Evolutionary conservation across 2,113 vertebrate genomes (phyloP).

Genomic region (Hypocryptadius cinnamomeus): DNA sequence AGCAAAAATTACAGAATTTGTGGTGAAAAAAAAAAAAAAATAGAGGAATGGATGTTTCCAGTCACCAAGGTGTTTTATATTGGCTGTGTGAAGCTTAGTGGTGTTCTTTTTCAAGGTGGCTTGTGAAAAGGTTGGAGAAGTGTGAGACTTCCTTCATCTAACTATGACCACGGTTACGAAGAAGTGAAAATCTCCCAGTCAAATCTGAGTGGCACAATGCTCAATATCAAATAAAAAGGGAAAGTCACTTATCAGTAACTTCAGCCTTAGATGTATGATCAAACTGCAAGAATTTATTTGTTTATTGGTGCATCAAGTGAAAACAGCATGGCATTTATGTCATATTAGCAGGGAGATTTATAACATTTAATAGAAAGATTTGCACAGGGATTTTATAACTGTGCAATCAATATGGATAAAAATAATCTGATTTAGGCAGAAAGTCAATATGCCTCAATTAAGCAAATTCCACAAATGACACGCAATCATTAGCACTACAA

Average conservation of each 20-base stretch:
- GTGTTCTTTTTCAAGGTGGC: background rate
- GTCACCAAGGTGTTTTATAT: background rate
- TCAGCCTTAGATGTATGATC: background rate
- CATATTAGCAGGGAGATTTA: background rate
- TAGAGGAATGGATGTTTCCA: background rate
- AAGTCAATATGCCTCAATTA: conserved; percentile 1
- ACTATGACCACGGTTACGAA: background rate
- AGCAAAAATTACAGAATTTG: background rate
- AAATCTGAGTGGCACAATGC: background rate
- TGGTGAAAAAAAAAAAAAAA: background rate
- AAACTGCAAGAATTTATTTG: background rate
- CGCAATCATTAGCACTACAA: background rate
- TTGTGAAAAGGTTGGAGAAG: background rate
- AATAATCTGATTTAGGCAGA: conserved; percentile 17
- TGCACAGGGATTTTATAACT: background rate
- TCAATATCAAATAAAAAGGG: background rate
- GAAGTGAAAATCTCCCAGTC: background rate
- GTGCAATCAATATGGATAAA: background rate
- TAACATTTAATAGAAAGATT: background rate
- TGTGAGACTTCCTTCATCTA: background rate
- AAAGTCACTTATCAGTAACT: background rate
- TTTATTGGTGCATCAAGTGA: background rate
- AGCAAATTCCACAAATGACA: background rate
- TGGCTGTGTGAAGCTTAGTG: background rate
- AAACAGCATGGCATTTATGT: background rate